phyloP scores from a whole-genome alignment of 2,113 vertebrate species.

The Cyanocitta stelleri region DNA sequence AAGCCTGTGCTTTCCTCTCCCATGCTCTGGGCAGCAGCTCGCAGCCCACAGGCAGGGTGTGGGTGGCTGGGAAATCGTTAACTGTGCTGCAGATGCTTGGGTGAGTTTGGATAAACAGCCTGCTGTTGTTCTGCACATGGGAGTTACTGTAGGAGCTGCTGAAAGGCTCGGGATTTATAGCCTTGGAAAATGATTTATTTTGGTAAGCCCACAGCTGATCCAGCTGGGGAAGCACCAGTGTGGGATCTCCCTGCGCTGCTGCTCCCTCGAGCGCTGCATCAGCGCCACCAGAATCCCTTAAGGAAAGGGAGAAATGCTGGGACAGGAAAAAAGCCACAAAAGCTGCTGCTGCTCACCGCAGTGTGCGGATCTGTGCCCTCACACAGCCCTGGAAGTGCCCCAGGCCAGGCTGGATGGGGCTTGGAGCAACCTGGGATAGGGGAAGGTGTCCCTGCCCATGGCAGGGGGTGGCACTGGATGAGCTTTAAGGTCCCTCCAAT shows the following conservation, averaged over 20 bases:
- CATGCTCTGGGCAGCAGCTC: neutral
- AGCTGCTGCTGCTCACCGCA: neutral
- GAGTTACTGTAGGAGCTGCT: conserved; percentile 19
- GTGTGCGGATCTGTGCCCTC: neutral
- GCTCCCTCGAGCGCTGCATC: neutral
- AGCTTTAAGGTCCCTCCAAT: neutral
- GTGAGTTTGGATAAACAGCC: conserved; percentile 27
- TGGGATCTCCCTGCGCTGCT: neutral
- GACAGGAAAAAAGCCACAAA: neutral
- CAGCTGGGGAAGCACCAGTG: conserved; percentile 1
- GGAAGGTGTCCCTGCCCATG: neutral
- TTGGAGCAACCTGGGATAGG: neutral
- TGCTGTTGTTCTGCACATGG: conserved; percentile 30
- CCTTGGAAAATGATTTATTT: conserved; percentile 30
- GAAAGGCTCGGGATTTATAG: conserved; percentile 42
- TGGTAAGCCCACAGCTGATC: conserved; percentile 29
- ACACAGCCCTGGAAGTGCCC: neutral
- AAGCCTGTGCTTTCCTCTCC: neutral
- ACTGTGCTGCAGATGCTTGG: neutral
- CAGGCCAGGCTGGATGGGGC: neutral
- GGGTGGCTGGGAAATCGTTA: neutral
- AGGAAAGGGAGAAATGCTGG: neutral
- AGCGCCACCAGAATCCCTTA: rapidly evolving
- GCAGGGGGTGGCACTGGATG: neutral
- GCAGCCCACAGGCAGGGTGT: neutral